Evolutionary conservation across 2,888 invertebrate species (phyloP), one percentile per base, ranked within the genome.

Genomic region (Exephanes ischioxanthus): DNA sequence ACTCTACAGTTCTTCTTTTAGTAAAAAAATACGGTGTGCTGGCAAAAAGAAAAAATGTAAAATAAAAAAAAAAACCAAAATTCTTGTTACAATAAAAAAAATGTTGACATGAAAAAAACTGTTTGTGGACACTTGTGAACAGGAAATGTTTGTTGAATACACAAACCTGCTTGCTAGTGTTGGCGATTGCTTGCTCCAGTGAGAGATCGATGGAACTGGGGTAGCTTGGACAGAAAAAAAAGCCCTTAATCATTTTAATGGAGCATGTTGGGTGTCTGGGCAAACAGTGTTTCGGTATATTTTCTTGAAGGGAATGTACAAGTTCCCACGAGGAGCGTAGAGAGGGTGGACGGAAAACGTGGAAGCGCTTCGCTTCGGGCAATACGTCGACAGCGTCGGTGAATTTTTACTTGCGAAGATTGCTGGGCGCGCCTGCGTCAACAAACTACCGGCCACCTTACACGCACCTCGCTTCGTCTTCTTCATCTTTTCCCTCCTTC

Each of bases 401-500:
- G 63, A 67, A 71, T 63, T 84, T 75, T 30, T 55, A 82, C 85
- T 82, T 41, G 16, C 58, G 79, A 86, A 86, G 86, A 84, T 80
- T 87, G 71, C 81, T 86, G 87, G 91, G 89, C 80, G 89, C 85
- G 90, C 85, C 90, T 87, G 82, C 83, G 88, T 89, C 91, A 91
- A 90, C 89, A 89, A 87, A 88, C 88, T 84, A 87, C 85, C 76
- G 86, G 72, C 76, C 82, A 85, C 85, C 82, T 87, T 83, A 76
- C 83, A 72, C 80, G 84, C 80, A 78, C 53, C 85, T 79, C 82
- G 16, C 73, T 77, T 75, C 73, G 16, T 73, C 73, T 80, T 77
- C 72, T 73, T 73, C 83, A 41, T 63, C 70, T 63, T 80, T 58
- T 77, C 55, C 37, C 14, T 53, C 66, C 75, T 51, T 33, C 16